Evolutionary conservation across 2,888 invertebrate species (phyloP).

Genomic region (Synergus laeviventris): DNA sequence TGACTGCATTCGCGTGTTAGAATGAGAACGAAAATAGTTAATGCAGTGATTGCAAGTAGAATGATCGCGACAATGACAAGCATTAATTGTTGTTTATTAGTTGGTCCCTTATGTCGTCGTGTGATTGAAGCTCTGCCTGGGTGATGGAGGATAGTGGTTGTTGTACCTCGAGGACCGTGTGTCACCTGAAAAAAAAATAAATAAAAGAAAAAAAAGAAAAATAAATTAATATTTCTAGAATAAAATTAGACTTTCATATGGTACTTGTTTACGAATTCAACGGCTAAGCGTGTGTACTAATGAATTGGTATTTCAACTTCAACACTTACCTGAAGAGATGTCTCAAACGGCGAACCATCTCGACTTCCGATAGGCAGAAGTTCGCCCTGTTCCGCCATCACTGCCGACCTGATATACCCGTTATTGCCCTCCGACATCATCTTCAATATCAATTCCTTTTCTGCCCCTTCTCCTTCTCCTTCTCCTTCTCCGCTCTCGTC

Average conservation of each 20-base stretch:
- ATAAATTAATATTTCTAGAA: not conserved
- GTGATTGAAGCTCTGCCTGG: slow-evolving; percentile 63
- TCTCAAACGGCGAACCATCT: slow-evolving; percentile 59
- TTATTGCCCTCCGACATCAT: slow-evolving; percentile 71
- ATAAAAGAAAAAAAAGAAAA: slow-evolving; percentile 14
- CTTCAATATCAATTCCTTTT: slow-evolving; percentile 26
- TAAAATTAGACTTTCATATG: not conserved
- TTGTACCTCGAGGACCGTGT: slow-evolving; percentile 65
- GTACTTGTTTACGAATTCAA: not conserved
- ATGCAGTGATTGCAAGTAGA: slow-evolving; percentile 64
- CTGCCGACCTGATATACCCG: slow-evolving; percentile 66
- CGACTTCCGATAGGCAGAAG: slow-evolving; percentile 60
- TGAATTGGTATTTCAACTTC: not conserved
- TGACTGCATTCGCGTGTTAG: slow-evolving; percentile 62
- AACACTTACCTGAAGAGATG: slow-evolving; percentile 65
- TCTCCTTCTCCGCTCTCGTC: slow-evolving; percentile 32
- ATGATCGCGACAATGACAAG: slow-evolving; percentile 66
- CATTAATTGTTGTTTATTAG: slow-evolving; percentile 63
- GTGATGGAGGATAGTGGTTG: slow-evolving; percentile 64
- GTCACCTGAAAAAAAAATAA: slow-evolving; percentile 62
- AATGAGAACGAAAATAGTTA: slow-evolving; percentile 67
- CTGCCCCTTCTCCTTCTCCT: not conserved
- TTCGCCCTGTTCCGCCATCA: slow-evolving; percentile 66
- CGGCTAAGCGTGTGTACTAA: too few species aligned
- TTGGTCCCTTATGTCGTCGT: slow-evolving; percentile 61